Evolutionary conservation across 2,888 invertebrate genomes (phyloP), one percentile per base, ranked within the genome.

Genomic region (Drosophila kanekoi): DNA sequence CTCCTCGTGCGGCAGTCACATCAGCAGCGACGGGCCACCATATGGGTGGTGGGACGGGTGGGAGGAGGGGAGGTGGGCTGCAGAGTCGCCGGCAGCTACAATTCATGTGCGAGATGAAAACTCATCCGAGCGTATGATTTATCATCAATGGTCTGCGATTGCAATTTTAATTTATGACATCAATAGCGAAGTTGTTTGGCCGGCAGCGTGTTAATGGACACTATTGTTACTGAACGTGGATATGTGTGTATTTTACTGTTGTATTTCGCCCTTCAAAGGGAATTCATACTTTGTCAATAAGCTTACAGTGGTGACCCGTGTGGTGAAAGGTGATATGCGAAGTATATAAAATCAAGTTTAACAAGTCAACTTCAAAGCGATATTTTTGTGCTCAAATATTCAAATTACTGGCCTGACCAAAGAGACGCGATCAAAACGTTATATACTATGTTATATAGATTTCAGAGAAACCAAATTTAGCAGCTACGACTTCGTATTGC

Each of bases 131-230:
- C 76, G 79, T 79, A 68, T 80, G 82, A 80, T 82, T 80, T 80
- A 80, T 80, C 82, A 82, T 80, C 80, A 80, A 82, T 81, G 71
- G 79, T 80, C 82, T 79, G 72, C 79, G 79, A 80, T 82, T 82
- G 82, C 82, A 80, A 80, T 80, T 82, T 80, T 82, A 81, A 82
- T 80, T 80, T 80, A 80, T 82, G 80, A 76, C 79, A 82, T 79
- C 80, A 79, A 79, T 75, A 76, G 76, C 80, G 63, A 80, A 80
- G 76, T 79, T 72, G 76, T 72, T 76, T 79, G 69, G 70, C 72
- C 76, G 69, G 51, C 79, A 79, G 79, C 76, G 76, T 79, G 79
- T 81, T 79, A 81, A 81, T 79, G 79, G 78, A 79, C 81, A 81
- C 79, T 81, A 79, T 79, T 81, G 78, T 81, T 81, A 73, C 74